Percentiles rank a stretch among this genome's conserved stretches.
phyloP scores from a whole-genome alignment of 2,113 vertebrate genomes.

The Archilochus colubris region DNA sequence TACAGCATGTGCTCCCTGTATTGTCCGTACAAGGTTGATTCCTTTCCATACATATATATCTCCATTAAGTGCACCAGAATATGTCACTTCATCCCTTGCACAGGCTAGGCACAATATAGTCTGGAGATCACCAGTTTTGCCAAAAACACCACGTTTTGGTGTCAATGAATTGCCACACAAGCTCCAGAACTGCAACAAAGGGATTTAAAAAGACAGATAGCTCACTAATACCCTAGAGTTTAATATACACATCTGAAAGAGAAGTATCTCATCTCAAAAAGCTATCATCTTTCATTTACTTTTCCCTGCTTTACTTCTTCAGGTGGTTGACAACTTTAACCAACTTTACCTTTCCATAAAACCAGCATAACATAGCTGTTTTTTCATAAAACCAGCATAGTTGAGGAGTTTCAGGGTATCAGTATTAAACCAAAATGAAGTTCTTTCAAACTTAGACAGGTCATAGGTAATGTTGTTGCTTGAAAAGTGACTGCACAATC shows the following conservation, averaged over 20 bases:
- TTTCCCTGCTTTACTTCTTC: background rate
- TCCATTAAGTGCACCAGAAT: slow-evolving; percentile 95
- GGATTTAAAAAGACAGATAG: background rate
- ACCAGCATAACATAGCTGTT: background rate
- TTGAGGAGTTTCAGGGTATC: background rate
- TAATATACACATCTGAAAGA: background rate
- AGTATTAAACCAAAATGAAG: background rate
- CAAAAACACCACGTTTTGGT: slow-evolving; percentile 95
- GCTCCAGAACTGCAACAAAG: slow-evolving; percentile 92
- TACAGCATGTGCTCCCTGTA: slow-evolving; percentile 96
- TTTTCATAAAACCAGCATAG: background rate
- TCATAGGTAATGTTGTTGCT: background rate
- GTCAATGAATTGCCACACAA: slow-evolving; percentile 97
- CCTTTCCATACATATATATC: slow-evolving; percentile 99
- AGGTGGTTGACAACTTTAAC: background rate
- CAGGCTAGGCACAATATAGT: slow-evolving; percentile 98
- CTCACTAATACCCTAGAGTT: background rate
- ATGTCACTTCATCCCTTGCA: slow-evolving; percentile 94
- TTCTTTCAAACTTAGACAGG: background rate
- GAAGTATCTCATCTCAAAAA: background rate
- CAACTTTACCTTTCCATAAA: background rate
- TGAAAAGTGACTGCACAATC: background rate
- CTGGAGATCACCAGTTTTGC: slow-evolving; percentile 97
- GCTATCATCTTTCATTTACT: background rate
- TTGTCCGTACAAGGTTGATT: slow-evolving; percentile 90